Evolutionary conservation across 2,113 vertebrate species (phyloP).

Genomic region (Phrynocephalus versicolor): DNA sequence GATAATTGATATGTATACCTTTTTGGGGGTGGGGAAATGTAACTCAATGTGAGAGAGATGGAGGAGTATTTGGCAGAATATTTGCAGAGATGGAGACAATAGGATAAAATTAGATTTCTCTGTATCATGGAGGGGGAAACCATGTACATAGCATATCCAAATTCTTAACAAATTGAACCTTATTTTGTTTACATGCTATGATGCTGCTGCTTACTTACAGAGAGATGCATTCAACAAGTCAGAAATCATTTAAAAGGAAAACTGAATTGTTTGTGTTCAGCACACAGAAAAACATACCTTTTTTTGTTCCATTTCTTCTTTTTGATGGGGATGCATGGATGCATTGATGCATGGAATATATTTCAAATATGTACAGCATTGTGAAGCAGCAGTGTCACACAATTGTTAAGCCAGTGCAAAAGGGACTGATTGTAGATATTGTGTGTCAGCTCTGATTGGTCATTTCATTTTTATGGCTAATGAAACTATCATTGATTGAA

Average conservation of each 20-base stretch:
- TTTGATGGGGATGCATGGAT: no score
- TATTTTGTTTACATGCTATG: neutral
- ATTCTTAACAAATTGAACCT: neutral
- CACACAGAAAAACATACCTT: neutral
- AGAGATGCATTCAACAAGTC: neutral
- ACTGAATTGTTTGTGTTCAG: neutral
- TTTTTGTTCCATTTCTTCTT: neutral
- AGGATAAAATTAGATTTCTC: slow-evolving; percentile 8
- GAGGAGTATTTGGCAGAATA: slow-evolving; percentile 20
- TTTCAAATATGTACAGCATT: no score
- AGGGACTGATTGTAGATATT: neutral
- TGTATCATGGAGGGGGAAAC: slow-evolving; percentile 19
- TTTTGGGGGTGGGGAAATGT: no score
- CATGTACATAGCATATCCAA: neutral
- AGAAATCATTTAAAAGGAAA: neutral
- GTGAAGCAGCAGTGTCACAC: neutral
- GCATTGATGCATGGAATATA: no score
- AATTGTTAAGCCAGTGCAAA: neutral
- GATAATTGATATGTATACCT: slow-evolving; percentile 35
- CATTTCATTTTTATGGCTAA: neutral
- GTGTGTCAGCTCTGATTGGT: neutral
- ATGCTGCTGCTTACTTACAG: neutral
- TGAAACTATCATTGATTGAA: neutral
- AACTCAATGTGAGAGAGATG: slow-evolving; percentile 9
- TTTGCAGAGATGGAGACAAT: neutral